Evolutionary conservation across 1,140 invertebrate species (phyloP).

Genomic region (Aporrectodea caliginosa): DNA sequence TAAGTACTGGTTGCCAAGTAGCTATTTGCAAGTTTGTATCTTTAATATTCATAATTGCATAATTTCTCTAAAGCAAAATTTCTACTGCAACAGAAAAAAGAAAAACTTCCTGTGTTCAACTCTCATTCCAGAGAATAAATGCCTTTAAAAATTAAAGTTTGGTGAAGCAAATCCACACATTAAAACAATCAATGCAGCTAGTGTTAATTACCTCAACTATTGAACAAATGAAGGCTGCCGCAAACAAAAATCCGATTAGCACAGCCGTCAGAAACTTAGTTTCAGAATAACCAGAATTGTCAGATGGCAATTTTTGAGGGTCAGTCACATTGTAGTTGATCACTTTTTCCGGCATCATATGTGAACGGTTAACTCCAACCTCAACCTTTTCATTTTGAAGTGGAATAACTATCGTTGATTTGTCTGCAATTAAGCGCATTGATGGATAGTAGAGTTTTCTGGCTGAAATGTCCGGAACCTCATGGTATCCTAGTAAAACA

Average conservation of each 20-base stretch:
- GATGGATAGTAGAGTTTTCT: neutral
- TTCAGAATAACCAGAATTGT: neutral
- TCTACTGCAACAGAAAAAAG: too few species aligned
- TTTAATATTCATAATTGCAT: too few species aligned
- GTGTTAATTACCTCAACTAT: too few species aligned
- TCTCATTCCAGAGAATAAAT: too few species aligned
- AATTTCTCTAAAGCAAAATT: too few species aligned
- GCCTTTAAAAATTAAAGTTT: too few species aligned
- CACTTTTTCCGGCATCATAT: neutral
- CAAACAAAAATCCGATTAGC: neutral
- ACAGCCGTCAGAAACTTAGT: neutral
- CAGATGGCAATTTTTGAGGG: neutral
- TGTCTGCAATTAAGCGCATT: neutral
- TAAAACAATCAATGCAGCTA: too few species aligned
- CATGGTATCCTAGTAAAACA: neutral
- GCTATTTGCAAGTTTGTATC: too few species aligned
- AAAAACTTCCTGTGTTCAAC: too few species aligned
- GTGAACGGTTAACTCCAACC: neutral
- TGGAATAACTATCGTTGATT: neutral
- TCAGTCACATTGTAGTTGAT: neutral
- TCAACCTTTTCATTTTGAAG: neutral
- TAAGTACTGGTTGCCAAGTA: too few species aligned
- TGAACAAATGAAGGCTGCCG: too few species aligned
- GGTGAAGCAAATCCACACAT: too few species aligned
- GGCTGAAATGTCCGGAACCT: conserved; percentile 10